Evolutionary conservation across 2,888 invertebrate species (phyloP), one percentile per base, ranked within the genome.

Genomic region (Leucophenga maculata): DNA sequence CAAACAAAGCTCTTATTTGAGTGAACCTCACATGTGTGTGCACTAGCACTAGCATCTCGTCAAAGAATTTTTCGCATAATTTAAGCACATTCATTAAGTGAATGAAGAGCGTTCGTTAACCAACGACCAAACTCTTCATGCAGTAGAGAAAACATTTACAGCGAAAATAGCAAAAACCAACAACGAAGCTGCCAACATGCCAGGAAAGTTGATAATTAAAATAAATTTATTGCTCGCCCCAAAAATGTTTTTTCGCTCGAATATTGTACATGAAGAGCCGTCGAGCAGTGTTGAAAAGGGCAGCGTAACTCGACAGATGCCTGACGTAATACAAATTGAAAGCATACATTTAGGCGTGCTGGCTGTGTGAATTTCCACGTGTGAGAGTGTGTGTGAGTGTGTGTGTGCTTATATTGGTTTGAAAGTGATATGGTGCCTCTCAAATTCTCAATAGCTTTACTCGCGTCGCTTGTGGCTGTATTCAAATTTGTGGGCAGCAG

Each of bases 11-110:
- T 39, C 8, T 11, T 39, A 1, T 8, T 39, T 39, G 3, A 1
- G 11, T 11, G 8, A 39, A 39, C 39, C 39, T 39, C 39, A 9
- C 39, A 9, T 39, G 8, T 8, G 8, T 11, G 39, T 9, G 3
- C n/a, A n/a, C n/a, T n/a, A n/a, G 3, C n/a, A 31, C 57, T 75
- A 68, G 75, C 76, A 80, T 82, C 82, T 80, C 79, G 77, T 73
- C 82, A 76, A 80, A 82, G 80, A 80, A 80, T 80, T 82, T 80
- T 80, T 80, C 82, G 82, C 79, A 80, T 80, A 80, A 80, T 80
- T 80, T 82, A 80, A 80, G 78, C 80, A 79, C 80, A 80, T 80
- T 82, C 80, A 80, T 80, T 82, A 82, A 39, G 39, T 39, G 39
- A 39, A 39, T 39, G 39, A 39, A 39, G 39, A 39, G 8, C 39